phyloP scores from a whole-genome alignment of 2,888 invertebrate genomes.

The Meandrusa payeni region DNA sequence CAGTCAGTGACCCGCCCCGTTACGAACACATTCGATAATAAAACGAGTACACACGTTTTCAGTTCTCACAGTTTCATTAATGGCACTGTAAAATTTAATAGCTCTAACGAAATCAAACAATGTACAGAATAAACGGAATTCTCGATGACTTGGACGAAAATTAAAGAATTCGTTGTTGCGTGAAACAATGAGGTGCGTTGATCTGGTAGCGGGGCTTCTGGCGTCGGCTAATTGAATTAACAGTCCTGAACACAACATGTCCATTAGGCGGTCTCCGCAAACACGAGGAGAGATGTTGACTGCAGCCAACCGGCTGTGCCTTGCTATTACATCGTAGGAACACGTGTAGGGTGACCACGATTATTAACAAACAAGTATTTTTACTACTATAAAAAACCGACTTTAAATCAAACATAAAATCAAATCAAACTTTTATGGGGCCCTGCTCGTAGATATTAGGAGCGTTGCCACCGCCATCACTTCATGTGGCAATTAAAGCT shows the following conservation, averaged over 20 bases:
- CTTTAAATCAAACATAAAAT: no score
- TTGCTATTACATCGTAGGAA: conserved; percentile 17
- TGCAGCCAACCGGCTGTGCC: conserved; percentile 18
- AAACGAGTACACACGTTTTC: not conserved
- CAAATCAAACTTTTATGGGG: no score
- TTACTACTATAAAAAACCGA: no score
- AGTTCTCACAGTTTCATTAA: conserved; percentile 5
- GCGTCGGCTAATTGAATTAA: conserved; percentile 69
- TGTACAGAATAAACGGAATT: conserved; percentile 5
- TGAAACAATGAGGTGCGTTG: conserved; percentile 62
- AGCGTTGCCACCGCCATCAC: no score
- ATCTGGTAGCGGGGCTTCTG: conserved; percentile 49
- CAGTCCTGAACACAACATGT: conserved; percentile 64
- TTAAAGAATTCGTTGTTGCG: conserved; percentile 50
- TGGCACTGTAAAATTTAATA: conserved; percentile 3
- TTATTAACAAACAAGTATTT: no score
- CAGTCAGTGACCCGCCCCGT: no score
- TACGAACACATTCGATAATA: no score
- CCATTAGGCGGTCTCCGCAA: conserved; percentile 62
- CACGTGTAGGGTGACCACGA: conserved; percentile 2
- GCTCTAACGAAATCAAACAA: conserved; percentile 8
- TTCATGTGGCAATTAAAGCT: no score
- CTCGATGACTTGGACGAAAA: conserved; percentile 23
- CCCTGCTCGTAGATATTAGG: no score
- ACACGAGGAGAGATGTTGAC: conserved; percentile 41